Evolutionary conservation across 2,888 invertebrate genomes (phyloP), one percentile per base, ranked within the genome.

Genomic region (Tiliacea citrago): DNA sequence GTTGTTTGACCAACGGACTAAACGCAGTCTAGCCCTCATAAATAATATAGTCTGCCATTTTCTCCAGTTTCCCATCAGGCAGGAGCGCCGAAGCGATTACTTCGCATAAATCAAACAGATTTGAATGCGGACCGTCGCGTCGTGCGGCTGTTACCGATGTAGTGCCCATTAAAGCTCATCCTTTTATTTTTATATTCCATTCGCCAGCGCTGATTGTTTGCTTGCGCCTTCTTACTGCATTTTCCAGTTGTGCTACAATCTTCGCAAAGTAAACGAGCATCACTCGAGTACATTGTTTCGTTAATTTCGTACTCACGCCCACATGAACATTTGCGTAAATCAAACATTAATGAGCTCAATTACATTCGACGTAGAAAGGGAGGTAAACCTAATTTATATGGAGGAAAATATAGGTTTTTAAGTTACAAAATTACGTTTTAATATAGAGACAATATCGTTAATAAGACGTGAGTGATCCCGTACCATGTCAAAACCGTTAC

Each of bases 51-150:
- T 78, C 80, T 77, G 74, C 85, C 78, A 86, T 87, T 86, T 87
- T 87, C 86, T 87, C 79, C 73, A 81, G 82, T 82, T 83, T 77
- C 76, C 80, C 84, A 84, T 87, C 88, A 89, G 88, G 83, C 84
- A 87, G 84, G 84, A 88, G 81, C 88, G 85, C 83, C 85, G 87
- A 90, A 90, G 88, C 92, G 91, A 91, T 92, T 90, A 90, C 91
- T 91, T 88, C 90, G 91, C 92, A 94, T 94, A 94, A 94, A 94
- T 93, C 93, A 94, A 90, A 91, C 89, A 91, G 92, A 93, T 93
- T 94, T 92, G 92, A 93, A 93, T 94, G 90, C 91, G 85, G 85
- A 82, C 90, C 90, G 88, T 83, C 87, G 87, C 85, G 75, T 82
- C 85, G 83, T 86, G 86, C 86, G 88, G 86, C 90, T 90, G 90